Evolutionary conservation across 2,888 invertebrate species (phyloP), one percentile per base, ranked within the genome.

Genomic region (Amaurobius ferox): DNA sequence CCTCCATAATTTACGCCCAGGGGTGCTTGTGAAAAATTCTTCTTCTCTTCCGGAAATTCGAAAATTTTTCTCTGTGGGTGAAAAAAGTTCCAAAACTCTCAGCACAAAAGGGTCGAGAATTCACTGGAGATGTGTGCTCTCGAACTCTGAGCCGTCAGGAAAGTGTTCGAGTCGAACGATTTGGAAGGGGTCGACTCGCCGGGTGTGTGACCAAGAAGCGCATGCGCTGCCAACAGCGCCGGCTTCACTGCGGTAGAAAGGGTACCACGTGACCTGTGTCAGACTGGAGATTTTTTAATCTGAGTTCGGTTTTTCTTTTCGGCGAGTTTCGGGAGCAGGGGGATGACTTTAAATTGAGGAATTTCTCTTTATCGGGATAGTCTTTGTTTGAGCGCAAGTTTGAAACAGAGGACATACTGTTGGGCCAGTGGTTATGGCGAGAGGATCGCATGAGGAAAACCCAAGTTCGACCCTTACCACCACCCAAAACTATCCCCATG

Each of bases 161-260:
- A 55, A 55, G 55, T 55, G 55, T 23, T 55, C 23, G 55, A 55
- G 73, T 16, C 48, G 35, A 44, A 44, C 44, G 74, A 77, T 48
- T 32, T 48, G 23, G 48, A 39, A 26, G 55, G 78, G 66, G 64
- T 67, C 67, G 73, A 26, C 40, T 77, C 48, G 71, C 77, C 77
- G 83, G 76, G 77, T 71, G 77, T 61, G 30, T 67, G 66, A 44
- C 64, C 13, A 28, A 0, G 11, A 30, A n/a, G 48, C 48, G 44
- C 71, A 28, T 26, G n/a, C 44, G 67, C 83, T 64, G 68, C 39
- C 23, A 61, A 68, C 81, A 83, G 81, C 77, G 77, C 77, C 83
- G 83, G 83, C 72, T 85, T 72, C 83, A 85, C 77, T 85, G 83
- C 83, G 83, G 83, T 85, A 85, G 83, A 77, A 62, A 48, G 55